Evolutionary conservation across 1,140 invertebrate species (phyloP), one percentile per base, ranked within the genome.

Genomic region (Hylaeus volcanicus): DNA sequence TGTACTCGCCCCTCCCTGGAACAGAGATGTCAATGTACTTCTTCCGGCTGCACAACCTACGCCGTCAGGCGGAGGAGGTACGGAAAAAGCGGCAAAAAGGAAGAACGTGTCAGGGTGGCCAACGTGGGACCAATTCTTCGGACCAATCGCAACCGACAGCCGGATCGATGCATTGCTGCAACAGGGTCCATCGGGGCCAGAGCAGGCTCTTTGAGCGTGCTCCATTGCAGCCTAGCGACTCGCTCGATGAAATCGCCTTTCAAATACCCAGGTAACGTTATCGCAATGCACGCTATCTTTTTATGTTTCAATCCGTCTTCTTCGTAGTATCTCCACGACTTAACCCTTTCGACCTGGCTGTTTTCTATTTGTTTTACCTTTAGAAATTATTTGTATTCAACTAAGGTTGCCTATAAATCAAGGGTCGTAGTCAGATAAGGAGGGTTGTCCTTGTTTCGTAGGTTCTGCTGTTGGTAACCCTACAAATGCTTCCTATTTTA

Each of bases 1-100:
- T 74, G 55, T 83, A 74, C 76, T 86, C 65, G 65, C 2, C 68
- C 75, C 15, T 56, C 48, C 8, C 43, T 41, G 80, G 79, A 88
- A 89, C 89, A 95, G 94, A 94, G 73, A 98, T 98, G 97, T 98
- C 97, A 95, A 95, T 98, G 95, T 98, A 98, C 95, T 98, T 98
- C 96, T 98, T 98, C 94, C 97, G 97, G 75, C 95, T 98, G 91
- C 97, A 97, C 95, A 97, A 98, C 93, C 95, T 98, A 89, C 96
- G 96, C 90, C 95, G 97, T 60, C 96, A 96, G 89, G 96, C 97
- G 93, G 96, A 97, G 89, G 96, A 94, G 75, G 94, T 94, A 88
- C 94, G 94, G 81, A 94, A 94, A 89, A 95, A 94, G 92, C 94
- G 91, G 88, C 94, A 94, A 91, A 94, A 94, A 81, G 93, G 90